Percentiles rank a stretch among this genome's conserved stretches.
Conservation (phyloP, 2,797 vertebrate species). For the Vipera ursinii region DNA sequence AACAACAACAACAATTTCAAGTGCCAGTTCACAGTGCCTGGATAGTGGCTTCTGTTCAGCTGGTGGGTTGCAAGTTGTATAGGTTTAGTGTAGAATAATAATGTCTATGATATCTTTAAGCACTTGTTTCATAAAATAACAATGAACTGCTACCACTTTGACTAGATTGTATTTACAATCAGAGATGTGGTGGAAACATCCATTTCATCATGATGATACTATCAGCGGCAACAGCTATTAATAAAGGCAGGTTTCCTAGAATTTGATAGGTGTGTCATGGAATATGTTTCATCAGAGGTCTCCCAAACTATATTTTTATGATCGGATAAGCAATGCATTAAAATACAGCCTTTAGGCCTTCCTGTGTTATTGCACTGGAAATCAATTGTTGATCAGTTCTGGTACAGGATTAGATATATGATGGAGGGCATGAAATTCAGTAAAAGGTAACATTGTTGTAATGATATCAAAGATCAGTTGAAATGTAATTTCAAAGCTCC, state of each 20-base stretch:
- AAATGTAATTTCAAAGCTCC: background rate
- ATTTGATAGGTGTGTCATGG: slow-evolving; percentile 33
- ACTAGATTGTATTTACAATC: background rate
- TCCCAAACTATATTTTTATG: slow-evolving; percentile 15
- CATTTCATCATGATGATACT: slow-evolving; percentile 14
- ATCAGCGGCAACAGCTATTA: slow-evolving; percentile 17
- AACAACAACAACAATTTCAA: background rate
- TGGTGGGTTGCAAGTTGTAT: background rate
- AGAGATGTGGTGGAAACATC: slow-evolving; percentile 8
- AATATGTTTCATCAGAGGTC: slow-evolving; percentile 7
- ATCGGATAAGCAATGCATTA: background rate
- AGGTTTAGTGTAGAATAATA: background rate
- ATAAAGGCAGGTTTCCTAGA: slow-evolving; percentile 30
- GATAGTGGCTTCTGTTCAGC: background rate
- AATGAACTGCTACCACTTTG: background rate
- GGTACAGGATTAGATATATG: background rate
- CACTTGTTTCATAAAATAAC: background rate
- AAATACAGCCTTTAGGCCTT: background rate
- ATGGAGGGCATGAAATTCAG: background rate
- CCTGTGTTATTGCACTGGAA: background rate
- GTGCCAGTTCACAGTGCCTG: background rate
- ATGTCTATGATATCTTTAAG: background rate
- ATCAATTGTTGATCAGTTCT: background rate
- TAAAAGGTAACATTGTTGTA: background rate
- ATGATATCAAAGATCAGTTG: background rate